Evolutionary conservation across 2,113 vertebrate genomes (phyloP).

Genomic region (Gasterosteus nipponicus): DNA sequence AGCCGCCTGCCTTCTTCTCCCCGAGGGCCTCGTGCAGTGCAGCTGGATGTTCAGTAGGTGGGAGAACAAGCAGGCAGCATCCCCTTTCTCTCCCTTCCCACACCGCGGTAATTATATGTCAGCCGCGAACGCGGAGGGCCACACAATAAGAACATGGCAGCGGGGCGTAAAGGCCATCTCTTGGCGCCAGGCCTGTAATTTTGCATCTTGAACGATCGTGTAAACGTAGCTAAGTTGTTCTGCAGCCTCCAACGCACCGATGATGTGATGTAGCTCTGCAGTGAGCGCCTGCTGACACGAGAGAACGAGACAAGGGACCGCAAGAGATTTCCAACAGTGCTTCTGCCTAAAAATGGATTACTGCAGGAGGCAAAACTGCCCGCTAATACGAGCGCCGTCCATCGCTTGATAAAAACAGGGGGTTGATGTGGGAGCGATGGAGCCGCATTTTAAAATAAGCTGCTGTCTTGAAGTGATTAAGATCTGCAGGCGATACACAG

Average conservation of each 20-base stretch:
- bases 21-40: slow-evolving; percentile 65
- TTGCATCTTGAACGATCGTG: slow-evolving; percentile 82
- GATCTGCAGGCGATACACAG: slow-evolving; percentile 41
- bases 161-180: slow-evolving; percentile 80
- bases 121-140: slow-evolving; percentile 75
- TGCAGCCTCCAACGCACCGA: slow-evolving; percentile 55
- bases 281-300: slow-evolving; percentile 68
- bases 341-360: slow-evolving; percentile 40
- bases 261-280: slow-evolving; percentile 70
- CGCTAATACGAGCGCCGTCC: slow-evolving; percentile 26
- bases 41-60: slow-evolving; percentile 87
- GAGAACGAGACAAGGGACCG: slow-evolving; percentile 14
- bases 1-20: not conserved
- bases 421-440: slow-evolving; percentile 20
- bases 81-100: slow-evolving; percentile 83
- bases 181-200: slow-evolving; percentile 85
- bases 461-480: slow-evolving; percentile 50
- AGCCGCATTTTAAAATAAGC: slow-evolving; percentile 53
- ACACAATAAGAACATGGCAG: slow-evolving; percentile 82
- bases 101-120: slow-evolving; percentile 89
- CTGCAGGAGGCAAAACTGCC: slow-evolving; percentile 22
- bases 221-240: slow-evolving; percentile 76
- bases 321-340: slow-evolving; percentile 40
- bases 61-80: slow-evolving; percentile 77
- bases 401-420: slow-evolving; percentile 45